These are phyloP conservation scores for Hassar affinis DNA, from an alignment of 2,113 vertebrate genomes.

Conservation along the genomic window DNA sequence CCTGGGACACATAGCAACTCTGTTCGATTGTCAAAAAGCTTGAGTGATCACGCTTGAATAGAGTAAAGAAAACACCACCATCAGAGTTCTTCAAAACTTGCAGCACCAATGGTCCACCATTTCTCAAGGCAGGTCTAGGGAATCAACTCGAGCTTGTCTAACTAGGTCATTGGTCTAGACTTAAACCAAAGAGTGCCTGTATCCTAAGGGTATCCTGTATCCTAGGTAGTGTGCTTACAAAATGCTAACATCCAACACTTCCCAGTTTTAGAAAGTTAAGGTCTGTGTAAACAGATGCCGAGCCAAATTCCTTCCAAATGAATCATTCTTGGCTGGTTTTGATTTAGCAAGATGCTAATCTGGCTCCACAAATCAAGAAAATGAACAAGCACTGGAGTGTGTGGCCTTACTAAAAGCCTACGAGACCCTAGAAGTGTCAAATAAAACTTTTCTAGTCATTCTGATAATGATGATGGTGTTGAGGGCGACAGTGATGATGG, in stretches of 20 bases:
- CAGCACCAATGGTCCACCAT: not conserved
- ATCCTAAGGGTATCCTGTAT: too few species aligned
- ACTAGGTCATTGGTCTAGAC: not conserved
- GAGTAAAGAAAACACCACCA: not conserved
- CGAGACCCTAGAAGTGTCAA: slow-evolving; percentile 8
- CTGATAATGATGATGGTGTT: slow-evolving; percentile 18
- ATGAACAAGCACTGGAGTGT: too few species aligned
- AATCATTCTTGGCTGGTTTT: not conserved
- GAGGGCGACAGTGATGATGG: slow-evolving; percentile 5
- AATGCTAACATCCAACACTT: not conserved
- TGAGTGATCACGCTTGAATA: not conserved
- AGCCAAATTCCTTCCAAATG: slow-evolving; percentile 24
- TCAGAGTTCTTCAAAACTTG: not conserved
- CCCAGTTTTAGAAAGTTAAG: not conserved
- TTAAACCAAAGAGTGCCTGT: not conserved
- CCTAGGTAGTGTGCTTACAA: too few species aligned
- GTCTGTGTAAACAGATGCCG: not conserved
- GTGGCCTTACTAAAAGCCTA: not conserved
- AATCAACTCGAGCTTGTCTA: not conserved
- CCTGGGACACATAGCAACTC: not conserved
- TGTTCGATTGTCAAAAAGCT: not conserved
- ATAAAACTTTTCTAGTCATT: slow-evolving; percentile 8
- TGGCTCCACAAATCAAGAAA: slow-evolving; percentile 9
- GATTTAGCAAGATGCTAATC: slow-evolving; percentile 18
- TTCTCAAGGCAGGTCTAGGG: not conserved